Base-by-base conservation (phyloP, 2,113 vertebrate genomes). In the Mus pahari region DNA sequence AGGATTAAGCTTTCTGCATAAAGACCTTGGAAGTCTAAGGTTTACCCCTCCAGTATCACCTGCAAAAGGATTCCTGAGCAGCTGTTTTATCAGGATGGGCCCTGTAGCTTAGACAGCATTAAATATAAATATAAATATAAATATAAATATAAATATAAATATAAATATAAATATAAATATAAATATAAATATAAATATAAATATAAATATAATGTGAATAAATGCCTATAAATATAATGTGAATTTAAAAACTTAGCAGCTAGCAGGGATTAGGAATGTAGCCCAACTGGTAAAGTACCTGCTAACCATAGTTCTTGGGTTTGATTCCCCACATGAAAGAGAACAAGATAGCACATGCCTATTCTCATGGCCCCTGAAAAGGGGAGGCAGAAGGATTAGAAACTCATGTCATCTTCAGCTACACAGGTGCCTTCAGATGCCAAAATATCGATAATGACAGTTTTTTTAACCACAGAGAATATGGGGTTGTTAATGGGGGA, bases 401-500 rank as follows among this genome's bases (percentile, higher is more conserved):
- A 64, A 33, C 39, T 66, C 26, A 33, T 39, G 39, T 42, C 39
- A 64, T 31, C 60, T 42, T 64, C 55, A 64, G 58, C 26, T 45
- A 64, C 24, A 31, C 3, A 19, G 24, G 39, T 64, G 26, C 13
- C 39, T 86, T 86, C 39, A 86, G 60, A 11, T 66, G 26, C 16
- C 42, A 45, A 64, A 60, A 64, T 1, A 62, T 62, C 79, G 39
- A 62, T 42, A 12, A 62, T 83, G 4, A 42, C 12, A 42, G 87
- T 90, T 4, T 91, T 94, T 90, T 68, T 77, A 95, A 39, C 3
- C 58, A 83, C 86, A 94, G 64, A 90, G 42, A 77, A 48, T 74
- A 87, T 39, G 86, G 3, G 11, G 20, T 70, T 84, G 33, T 58
- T 93, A 66, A 36, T 89, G 10, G 0, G 68, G 11, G 7, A 39